These are phyloP conservation scores for Lophius americanus DNA, from an alignment of 2,797 vertebrate genomes.

Conservation along the genomic window DNA sequence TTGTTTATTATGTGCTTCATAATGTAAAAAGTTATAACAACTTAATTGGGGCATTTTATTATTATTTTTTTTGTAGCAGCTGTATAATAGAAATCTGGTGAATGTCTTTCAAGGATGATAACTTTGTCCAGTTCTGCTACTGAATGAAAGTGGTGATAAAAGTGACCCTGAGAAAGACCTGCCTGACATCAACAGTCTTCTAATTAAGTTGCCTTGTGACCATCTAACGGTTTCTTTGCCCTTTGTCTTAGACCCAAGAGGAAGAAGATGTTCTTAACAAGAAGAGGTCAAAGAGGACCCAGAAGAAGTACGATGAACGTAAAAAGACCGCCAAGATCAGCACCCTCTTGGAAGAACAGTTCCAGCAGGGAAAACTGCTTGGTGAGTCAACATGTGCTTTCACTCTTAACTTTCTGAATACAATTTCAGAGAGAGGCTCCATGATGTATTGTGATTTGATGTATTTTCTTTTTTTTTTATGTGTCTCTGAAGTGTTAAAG, in stretches of 20 bases:
- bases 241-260: slow-evolving; percentile 87
- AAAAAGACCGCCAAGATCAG: slow-evolving; percentile 95
- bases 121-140: slow-evolving; percentile 93
- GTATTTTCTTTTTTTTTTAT: too few relatives aligned
- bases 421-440: background rate
- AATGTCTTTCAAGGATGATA: slow-evolving; percentile 89
- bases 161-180: slow-evolving; percentile 86
- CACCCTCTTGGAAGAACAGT: slow-evolving; percentile 93
- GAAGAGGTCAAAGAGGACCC: slow-evolving; percentile 96
- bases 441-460: too few relatives aligned
- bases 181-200: background rate
- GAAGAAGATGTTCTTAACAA: slow-evolving; percentile 98
- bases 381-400: slow-evolving; percentile 79
- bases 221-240: background rate
- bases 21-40: too few relatives aligned
- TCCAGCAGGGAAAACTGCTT: slow-evolving; percentile 96
- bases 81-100: background rate
- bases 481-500: too few relatives aligned
- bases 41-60: too few relatives aligned
- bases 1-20: too few relatives aligned
- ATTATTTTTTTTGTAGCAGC: too few relatives aligned
- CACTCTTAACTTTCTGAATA: background rate
- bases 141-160: slow-evolving; percentile 87
- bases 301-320: slow-evolving; percentile 96
- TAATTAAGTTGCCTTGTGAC: background rate